Evolutionary conservation across 2,888 invertebrate genomes (phyloP), one percentile per base, ranked within the genome.

Genomic region (Beris morrisii): DNA sequence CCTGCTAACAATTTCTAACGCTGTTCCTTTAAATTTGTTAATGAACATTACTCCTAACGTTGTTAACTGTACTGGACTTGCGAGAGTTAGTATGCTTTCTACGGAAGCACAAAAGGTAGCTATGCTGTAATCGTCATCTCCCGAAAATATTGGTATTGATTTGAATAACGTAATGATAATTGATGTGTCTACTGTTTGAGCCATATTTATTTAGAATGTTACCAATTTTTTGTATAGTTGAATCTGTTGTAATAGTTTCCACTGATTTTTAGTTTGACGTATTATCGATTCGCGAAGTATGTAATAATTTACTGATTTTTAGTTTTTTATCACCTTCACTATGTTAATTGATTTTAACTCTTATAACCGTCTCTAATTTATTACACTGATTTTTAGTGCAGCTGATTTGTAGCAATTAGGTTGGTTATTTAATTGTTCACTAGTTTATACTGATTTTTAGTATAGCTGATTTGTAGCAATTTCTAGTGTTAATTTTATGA

Each of bases 321-420:
- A 44, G 44, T n/a, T n/a, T 44, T 44, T n/a, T n/a, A 12, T 44
- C 44, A 44, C 44, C 44, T 44, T 44, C 44, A 44, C 44, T 44
- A 44, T 44, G 9, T 44, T 44, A n/a, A 22, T 22, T 22, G 22
- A 22, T 22, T 22, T 22, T 22, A 22, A 22, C 22, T 22, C 22
- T 22, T 22, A 22, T 22, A 22, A 22, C 22, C 22, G 22, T 22
- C 22, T 22, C 22, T 22, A 22, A 22, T 22, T 22, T 22, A 22
- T 22, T 22, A 22, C 22, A 22, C 22, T 22, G 22, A 22, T 22
- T 22, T 22, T 22, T 22, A 22, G 22, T 22, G 22, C 22, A 22
- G 22, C 22, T 22, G 22, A 22, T 22, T 22, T 22, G 22, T 22
- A 22, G 22, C 22, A 22, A 22, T 22, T 22, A 22, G 22, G 3